Evolutionary conservation across 2,888 invertebrate genomes (phyloP).

Genomic region (Catocala fraxini): DNA sequence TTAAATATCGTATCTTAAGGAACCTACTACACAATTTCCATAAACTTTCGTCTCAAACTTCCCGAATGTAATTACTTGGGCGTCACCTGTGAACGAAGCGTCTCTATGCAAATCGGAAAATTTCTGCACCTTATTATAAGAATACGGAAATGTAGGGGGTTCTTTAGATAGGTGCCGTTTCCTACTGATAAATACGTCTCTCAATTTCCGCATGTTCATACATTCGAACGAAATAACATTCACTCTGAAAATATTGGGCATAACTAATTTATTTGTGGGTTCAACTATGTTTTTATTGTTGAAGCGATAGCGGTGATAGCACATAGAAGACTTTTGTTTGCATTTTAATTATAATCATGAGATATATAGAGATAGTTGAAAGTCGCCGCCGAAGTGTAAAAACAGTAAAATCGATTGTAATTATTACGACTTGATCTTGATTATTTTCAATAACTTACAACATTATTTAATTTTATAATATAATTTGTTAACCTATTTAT

Average conservation of each 20-base stretch:
- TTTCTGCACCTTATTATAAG: constrained; percentile 83
- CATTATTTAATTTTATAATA: too few species aligned
- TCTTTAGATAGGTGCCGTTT: constrained; percentile 70
- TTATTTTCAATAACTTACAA: too few species aligned
- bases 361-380: too few species aligned
- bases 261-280: constrained; percentile 82
- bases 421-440: too few species aligned
- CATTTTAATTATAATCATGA: too few species aligned
- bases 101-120: constrained; percentile 82
- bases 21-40: constrained; percentile 70
- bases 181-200: constrained; percentile 82
- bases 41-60: constrained; percentile 77
- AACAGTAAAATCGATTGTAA: too few species aligned
- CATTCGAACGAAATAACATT: constrained; percentile 75
- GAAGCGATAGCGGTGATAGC: constrained; percentile 25
- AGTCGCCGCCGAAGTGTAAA: too few species aligned
- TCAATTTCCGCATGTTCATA: constrained; percentile 81
- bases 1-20: constrained; percentile 53
- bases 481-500: too few species aligned
- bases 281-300: constrained; percentile 21
- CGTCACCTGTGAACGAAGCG: constrained; percentile 82
- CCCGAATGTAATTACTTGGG: constrained; percentile 80
- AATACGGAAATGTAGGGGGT: constrained; percentile 68
- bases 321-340: too few species aligned
- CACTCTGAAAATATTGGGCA: constrained; percentile 83